Evolutionary conservation across 2,888 invertebrate genomes (phyloP).

Genomic region (Oscheius sp.): DNA sequence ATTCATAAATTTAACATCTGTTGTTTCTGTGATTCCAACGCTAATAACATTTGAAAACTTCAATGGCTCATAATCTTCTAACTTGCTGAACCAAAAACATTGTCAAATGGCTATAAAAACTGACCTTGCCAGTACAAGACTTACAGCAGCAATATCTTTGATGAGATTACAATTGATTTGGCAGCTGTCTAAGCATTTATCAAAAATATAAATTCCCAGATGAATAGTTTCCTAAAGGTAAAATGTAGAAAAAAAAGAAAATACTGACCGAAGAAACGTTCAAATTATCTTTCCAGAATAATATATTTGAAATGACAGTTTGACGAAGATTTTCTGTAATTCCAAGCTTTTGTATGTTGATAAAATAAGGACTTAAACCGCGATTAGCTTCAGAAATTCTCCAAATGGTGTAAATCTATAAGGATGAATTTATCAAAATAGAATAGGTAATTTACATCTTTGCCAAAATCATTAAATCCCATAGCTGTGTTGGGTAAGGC

Average conservation of each 20-base stretch:
- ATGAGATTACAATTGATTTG: neutral
- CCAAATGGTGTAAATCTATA: conserved; percentile 11
- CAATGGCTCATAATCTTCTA: conserved; percentile 18
- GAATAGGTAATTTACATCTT: conserved; percentile 8
- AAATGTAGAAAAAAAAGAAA: no score
- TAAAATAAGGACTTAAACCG: conserved; percentile 7
- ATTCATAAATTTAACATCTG: neutral
- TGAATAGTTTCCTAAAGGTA: conserved; percentile 24
- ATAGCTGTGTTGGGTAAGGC: no score
- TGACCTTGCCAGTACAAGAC: conserved; percentile 18
- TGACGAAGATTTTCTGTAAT: neutral
- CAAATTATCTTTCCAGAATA: neutral
- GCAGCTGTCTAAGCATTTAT: conserved; percentile 22
- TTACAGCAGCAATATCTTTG: conserved; percentile 25
- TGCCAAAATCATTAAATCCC: neutral
- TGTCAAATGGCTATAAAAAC: neutral
- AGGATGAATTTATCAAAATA: neutral
- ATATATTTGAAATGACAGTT: neutral
- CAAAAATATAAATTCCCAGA: conserved; percentile 18
- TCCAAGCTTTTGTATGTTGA: conserved; percentile 5
- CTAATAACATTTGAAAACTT: conserved; percentile 8
- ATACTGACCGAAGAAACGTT: conserved; percentile 5
- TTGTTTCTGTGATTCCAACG: neutral
- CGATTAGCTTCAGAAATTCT: neutral
- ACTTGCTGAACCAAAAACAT: neutral